Base-by-base conservation (phyloP, 2,797 vertebrate genomes). In the Okamejei kenojei region DNA sequence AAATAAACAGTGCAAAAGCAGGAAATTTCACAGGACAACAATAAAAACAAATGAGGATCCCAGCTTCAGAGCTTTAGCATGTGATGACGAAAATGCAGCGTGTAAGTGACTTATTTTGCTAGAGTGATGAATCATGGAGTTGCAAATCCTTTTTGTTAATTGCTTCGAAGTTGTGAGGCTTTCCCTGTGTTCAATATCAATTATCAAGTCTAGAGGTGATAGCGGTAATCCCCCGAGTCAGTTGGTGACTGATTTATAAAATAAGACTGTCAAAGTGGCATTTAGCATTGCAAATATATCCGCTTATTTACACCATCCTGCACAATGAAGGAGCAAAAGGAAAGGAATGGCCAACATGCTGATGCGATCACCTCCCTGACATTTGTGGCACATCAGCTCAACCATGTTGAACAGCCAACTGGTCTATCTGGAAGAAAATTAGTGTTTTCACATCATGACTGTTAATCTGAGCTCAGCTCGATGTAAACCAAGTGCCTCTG, bases 121-220 rank as follows among this genome's bases (percentile, higher is more conserved):
- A 95, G 97, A 96, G 97, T 97, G 97, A 98, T 98, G 98, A 98
- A 98, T 98, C 98, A 97, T 96, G 96, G 97, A 98, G 97, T 97
- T 96, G 96, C 97, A 98, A 98, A 98, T 98, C 98, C 98, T 98
- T 98, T 98, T 98, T 98, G 98, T 98, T 99, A 99, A 99, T 99
- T 99, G 98, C 98, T 98, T 98, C 97, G 97, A 98, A 97, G 97
- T 97, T 97, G 97, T 97, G 97, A 97, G 97, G 97, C 97, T 97
- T 97, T 96, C 95, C 95, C 97, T 96, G 95, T 98, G 98, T 99
- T 98, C 98, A 98, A 99, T 99, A 99, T 99, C 98, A 99, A 99
- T 99, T 99, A 99, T 98, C 98, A 98, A 96, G 97, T 96, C 96
- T 97, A 96, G 96, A 97, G 97, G 97, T 98, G 98, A 98, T 97